Percentiles rank a stretch among this genome's conserved stretches.
Evolutionary conservation across 2,888 invertebrate species (phyloP).

Genomic region (Agonopterix arenella): DNA sequence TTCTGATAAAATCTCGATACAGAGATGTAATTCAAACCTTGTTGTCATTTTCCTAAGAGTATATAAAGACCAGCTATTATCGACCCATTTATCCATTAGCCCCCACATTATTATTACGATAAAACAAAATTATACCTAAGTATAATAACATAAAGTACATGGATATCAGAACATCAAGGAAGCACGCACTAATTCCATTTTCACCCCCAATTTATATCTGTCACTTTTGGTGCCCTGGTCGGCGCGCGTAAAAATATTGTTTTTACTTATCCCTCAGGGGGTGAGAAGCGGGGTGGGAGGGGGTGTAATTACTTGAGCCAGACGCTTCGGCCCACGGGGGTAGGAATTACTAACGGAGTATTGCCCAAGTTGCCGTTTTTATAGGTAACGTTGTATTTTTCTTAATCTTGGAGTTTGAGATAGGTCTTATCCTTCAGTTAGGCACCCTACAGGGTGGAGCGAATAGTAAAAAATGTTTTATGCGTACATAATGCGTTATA

Average conservation of each 20-base stretch:
- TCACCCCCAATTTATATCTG: constrained; percentile 69
- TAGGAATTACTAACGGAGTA: constrained; percentile 50
- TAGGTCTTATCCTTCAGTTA: neutral
- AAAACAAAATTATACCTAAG: constrained; percentile 8
- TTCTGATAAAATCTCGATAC: too few species aligned
- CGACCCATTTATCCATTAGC: too few species aligned
- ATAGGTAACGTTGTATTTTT: constrained; percentile 24
- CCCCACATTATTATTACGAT: neutral
- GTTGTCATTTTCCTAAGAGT: too few species aligned
- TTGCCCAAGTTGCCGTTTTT: constrained; percentile 47
- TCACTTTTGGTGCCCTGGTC: constrained; percentile 66
- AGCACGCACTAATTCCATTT: constrained; percentile 65
- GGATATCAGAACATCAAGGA: constrained; percentile 34
- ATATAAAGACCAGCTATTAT: too few species aligned
- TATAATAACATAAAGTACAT: constrained; percentile 20
- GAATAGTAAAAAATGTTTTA: too few species aligned
- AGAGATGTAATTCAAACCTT: too few species aligned
- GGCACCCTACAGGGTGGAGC: neutral
- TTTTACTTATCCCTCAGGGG: constrained; percentile 67
- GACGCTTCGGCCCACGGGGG: constrained; percentile 54
- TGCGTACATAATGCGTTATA: too few species aligned
- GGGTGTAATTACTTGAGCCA: constrained; percentile 72
- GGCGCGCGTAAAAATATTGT: constrained; percentile 72
- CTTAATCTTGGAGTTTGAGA: constrained; percentile 1
- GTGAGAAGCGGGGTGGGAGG: constrained; percentile 23